Conservation (phyloP, 2,888 invertebrate species). For the Clunio marinus region DNA sequence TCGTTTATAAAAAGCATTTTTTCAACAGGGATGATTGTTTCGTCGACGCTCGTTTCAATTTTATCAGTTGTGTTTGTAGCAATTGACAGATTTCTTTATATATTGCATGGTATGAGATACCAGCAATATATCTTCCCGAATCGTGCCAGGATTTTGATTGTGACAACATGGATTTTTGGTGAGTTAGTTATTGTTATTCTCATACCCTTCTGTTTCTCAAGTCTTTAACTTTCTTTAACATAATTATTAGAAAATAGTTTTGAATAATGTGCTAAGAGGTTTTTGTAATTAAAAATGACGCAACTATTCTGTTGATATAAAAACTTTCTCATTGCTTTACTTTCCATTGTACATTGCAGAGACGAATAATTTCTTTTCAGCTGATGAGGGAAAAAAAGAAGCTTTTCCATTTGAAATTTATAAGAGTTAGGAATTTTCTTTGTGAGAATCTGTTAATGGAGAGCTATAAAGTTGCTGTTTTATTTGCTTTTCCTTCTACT, state of each 20-base stretch:
- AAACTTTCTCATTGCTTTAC: too few relatives aligned
- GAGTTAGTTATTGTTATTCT: too few relatives aligned
- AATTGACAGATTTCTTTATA: slow-evolving; percentile 61
- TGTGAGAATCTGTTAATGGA: slow-evolving; percentile 25
- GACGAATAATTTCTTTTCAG: too few relatives aligned
- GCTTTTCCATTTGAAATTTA: slow-evolving; percentile 15
- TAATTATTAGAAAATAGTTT: too few relatives aligned
- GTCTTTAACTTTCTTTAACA: slow-evolving; percentile 45
- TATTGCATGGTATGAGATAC: slow-evolving; percentile 61
- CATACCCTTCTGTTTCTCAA: slow-evolving; percentile 47
- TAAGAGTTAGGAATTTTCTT: slow-evolving; percentile 8
- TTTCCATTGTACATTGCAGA: too few relatives aligned
- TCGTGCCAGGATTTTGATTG: slow-evolving; percentile 56
- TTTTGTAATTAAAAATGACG: too few relatives aligned
- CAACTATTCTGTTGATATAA: too few relatives aligned
- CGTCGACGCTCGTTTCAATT: slow-evolving; percentile 60
- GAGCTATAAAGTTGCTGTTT: slow-evolving; percentile 16
- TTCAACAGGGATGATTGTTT: slow-evolving; percentile 58
- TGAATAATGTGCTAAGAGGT: too few relatives aligned
- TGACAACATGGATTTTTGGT: slow-evolving; percentile 58
- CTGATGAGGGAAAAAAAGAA: too few relatives aligned
- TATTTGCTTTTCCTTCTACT: slow-evolving; percentile 1
- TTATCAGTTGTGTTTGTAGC: slow-evolving; percentile 62
- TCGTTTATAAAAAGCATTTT: not conserved
- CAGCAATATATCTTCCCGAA: slow-evolving; percentile 59